Evolutionary conservation across 2,797 vertebrate species (phyloP).

Genomic region (Clangula hyemalis): DNA sequence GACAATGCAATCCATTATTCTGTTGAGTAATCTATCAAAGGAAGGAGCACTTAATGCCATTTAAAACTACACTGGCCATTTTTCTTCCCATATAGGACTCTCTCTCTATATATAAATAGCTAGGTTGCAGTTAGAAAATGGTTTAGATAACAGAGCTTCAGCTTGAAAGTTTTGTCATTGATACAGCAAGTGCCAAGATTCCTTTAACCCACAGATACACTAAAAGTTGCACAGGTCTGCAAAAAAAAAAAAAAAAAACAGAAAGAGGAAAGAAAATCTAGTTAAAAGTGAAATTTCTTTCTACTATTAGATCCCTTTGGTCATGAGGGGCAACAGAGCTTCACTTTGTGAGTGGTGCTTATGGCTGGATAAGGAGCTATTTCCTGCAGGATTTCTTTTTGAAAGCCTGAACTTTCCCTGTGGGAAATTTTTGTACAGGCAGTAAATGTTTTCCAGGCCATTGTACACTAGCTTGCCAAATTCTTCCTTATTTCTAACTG

Average conservation of each 20-base stretch:
- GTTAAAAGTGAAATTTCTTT: background rate
- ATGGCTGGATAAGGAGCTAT: constrained; percentile 16
- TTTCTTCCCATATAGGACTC: constrained; percentile 23
- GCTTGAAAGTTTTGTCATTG: background rate
- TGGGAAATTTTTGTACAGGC: background rate
- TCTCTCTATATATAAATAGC: constrained; percentile 23
- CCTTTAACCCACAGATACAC: background rate
- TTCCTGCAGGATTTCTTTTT: constrained; percentile 44
- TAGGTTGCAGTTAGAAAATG: constrained; percentile 25
- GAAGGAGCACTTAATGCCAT: background rate
- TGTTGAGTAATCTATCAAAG: constrained; percentile 22
- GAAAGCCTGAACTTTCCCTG: constrained; percentile 14
- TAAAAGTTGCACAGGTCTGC: constrained; percentile 8
- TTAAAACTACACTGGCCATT: constrained; percentile 6
- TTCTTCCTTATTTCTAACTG: background rate
- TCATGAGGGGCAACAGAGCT: background rate
- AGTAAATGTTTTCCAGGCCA: constrained; percentile 22
- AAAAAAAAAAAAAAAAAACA: constrained; percentile 27
- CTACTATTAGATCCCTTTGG: background rate
- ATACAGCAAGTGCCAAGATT: background rate
- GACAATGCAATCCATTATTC: background rate
- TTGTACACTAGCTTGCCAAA: background rate
- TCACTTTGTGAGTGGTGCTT: background rate
- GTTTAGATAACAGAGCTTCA: constrained; percentile 21
- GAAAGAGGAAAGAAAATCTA: background rate